Conservation (phyloP, 2,888 invertebrate species). For the Eremobia ochroleuca region DNA sequence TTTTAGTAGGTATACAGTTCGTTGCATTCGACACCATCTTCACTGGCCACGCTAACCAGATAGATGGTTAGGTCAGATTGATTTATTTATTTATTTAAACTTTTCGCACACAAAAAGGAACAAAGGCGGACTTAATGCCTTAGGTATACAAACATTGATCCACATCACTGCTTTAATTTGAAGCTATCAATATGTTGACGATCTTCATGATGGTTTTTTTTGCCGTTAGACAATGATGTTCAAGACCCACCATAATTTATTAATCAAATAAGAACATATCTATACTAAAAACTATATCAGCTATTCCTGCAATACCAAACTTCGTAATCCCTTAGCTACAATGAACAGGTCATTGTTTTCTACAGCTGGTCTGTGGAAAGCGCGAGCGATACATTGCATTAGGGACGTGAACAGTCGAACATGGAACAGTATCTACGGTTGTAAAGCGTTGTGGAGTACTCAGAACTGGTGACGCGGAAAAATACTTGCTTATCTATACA, state of each 20-base stretch:
- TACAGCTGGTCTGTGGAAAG: constrained; percentile 9
- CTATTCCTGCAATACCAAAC: background rate
- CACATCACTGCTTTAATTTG: background rate
- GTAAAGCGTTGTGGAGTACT: constrained; percentile 19
- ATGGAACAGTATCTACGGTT: constrained; percentile 10
- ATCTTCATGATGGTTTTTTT: background rate
- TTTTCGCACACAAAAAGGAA: too few species aligned
- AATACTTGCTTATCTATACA: constrained; percentile 30
- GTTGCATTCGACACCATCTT: background rate
- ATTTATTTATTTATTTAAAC: too few species aligned
- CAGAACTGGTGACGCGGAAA: constrained; percentile 14
- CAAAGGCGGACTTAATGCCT: too few species aligned
- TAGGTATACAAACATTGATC: background rate
- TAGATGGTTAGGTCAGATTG: background rate
- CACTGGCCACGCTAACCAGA: background rate
- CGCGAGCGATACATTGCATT: constrained; percentile 29
- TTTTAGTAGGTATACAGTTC: background rate
- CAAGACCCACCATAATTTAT: background rate
- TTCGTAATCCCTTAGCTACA: background rate
- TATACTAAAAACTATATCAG: background rate
- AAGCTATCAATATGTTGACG: background rate
- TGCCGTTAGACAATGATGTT: too few species aligned
- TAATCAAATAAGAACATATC: background rate
- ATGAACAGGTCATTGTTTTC: constrained; percentile 12
- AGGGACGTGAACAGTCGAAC: constrained; percentile 12